Evolutionary conservation across 2,888 invertebrate species (phyloP).

Genomic region (Drepanosiphum platanoidis): DNA sequence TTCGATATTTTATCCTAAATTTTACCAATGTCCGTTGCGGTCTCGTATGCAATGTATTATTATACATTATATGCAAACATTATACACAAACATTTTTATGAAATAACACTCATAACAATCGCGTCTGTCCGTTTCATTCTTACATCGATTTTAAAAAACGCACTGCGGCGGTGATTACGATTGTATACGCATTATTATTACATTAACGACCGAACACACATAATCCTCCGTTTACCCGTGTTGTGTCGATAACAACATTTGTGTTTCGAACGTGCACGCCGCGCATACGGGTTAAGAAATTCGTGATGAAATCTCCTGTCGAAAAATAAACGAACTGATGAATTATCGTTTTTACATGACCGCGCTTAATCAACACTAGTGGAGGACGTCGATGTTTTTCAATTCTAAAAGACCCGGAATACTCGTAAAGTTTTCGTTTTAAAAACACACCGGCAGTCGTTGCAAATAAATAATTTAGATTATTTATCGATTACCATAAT

Average conservation of each 20-base stretch:
- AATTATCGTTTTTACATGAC: conserved; percentile 31
- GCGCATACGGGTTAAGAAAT: background rate
- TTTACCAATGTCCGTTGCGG: background rate
- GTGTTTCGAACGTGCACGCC: background rate
- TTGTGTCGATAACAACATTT: background rate
- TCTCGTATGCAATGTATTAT: too few species aligned
- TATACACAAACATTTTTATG: too few species aligned
- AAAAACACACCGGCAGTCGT: background rate
- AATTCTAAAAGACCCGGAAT: background rate
- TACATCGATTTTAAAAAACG: background rate
- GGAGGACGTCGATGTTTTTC: background rate
- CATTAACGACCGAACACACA: background rate
- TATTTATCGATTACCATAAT: too few species aligned
- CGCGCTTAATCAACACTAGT: background rate
- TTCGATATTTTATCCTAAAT: background rate
- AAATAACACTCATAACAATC: background rate
- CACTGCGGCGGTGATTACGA: background rate
- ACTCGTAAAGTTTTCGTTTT: background rate
- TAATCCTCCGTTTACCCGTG: conserved; percentile 14
- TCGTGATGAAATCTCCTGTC: conserved; percentile 4
- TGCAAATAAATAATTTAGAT: conserved; percentile 22
- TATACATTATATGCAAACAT: too few species aligned
- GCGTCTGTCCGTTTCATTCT: background rate
- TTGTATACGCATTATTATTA: background rate
- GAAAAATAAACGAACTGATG: background rate